phyloP scores from a whole-genome alignment of 2,888 invertebrate species.

The Meghimatium bilineatum region DNA sequence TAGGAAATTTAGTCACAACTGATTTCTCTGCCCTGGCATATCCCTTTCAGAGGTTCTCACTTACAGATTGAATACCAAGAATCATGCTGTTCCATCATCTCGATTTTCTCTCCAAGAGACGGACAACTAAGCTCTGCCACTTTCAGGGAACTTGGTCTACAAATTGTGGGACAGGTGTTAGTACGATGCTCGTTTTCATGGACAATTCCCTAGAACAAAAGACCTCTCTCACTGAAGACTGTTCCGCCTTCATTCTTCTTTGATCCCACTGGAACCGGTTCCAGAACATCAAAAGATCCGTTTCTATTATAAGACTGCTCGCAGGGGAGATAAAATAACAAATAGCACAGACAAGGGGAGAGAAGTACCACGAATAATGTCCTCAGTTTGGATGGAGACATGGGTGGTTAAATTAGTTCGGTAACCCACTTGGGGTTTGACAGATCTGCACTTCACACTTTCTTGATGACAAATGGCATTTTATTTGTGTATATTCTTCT shows the following conservation, averaged over 20 bases:
- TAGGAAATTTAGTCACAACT: background rate
- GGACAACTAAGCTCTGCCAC: background rate
- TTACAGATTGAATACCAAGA: background rate
- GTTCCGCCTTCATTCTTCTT: background rate
- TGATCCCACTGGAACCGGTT: background rate
- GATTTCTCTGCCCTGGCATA: background rate
- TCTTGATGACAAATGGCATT: background rate
- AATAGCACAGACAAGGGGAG: constrained; percentile 26
- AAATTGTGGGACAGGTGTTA: constrained; percentile 37
- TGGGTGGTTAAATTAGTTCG: background rate
- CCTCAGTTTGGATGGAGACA: background rate
- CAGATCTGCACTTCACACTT: background rate
- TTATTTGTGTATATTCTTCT: background rate
- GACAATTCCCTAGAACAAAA: constrained; percentile 23
- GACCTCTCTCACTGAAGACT: background rate
- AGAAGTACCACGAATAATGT: constrained; percentile 20
- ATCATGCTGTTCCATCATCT: background rate
- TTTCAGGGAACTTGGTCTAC: background rate
- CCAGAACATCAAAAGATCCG: constrained; percentile 26
- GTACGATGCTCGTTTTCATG: constrained; percentile 24
- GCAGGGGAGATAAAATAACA: constrained; percentile 26
- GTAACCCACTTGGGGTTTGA: background rate
- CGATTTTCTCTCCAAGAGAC: background rate
- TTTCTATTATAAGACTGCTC: background rate
- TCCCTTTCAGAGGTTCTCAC: background rate